Conservation (phyloP, 2,797 vertebrate genomes). For the Pempheris klunzingeri region DNA sequence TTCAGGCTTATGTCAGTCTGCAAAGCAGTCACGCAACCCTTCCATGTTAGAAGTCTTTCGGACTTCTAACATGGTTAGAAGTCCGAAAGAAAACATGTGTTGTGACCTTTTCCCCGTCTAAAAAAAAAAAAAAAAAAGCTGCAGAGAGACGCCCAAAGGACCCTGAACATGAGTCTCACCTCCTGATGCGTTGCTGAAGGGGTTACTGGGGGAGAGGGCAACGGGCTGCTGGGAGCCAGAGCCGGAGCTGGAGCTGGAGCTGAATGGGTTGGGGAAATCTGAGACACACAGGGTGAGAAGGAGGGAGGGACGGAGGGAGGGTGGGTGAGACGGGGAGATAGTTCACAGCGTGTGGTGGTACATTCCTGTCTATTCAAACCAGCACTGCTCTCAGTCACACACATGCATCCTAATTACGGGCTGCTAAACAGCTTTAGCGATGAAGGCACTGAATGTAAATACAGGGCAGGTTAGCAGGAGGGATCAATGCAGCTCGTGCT, state of each 20-base stretch:
- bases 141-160: background rate
- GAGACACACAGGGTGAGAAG: conserved; percentile 46
- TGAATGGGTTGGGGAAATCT: conserved; percentile 92
- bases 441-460: conserved; percentile 37
- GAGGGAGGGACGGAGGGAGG: background rate
- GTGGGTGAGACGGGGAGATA: conserved; percentile 37
- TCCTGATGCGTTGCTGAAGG: conserved; percentile 88
- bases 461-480: conserved; percentile 6
- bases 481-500: conserved; percentile 1
- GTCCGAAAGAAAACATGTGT: background rate
- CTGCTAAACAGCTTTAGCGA: background rate
- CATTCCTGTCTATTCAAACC: conserved; percentile 69
- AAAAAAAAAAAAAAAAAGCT: background rate
- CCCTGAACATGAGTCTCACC: conserved; percentile 80
- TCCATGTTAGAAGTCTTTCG: too few relatives aligned
- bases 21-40: background rate
- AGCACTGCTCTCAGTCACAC: conserved; percentile 39
- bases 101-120: background rate
- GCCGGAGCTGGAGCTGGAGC: conserved; percentile 69
- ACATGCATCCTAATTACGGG: conserved; percentile 50
- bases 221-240: conserved; percentile 80
- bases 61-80: too few relatives aligned
- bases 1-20: background rate
- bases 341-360: conserved; percentile 57
- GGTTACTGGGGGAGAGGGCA: conserved; percentile 90